These are phyloP conservation scores for Sarcoramphus papa DNA, from an alignment of 2,797 vertebrate genomes.

Conservation along the genomic window DNA sequence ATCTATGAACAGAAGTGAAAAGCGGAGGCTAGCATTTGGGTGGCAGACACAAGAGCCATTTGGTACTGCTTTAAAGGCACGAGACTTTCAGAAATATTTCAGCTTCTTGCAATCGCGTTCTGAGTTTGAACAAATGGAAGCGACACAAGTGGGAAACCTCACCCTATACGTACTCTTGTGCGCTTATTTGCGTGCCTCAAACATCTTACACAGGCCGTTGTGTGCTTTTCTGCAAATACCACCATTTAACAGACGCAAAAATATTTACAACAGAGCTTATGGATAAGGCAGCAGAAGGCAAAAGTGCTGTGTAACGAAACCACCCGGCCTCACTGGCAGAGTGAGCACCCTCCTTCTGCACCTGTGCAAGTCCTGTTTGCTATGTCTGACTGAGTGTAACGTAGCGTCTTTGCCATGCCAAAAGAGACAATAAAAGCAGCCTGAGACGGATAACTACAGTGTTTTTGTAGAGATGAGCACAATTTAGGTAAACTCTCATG, in stretches of 20 bases:
- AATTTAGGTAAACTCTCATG: background rate
- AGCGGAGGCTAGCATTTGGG: background rate
- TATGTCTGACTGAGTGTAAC: background rate
- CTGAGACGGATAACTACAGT: background rate
- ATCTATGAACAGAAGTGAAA: background rate
- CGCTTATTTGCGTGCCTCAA: accelerated
- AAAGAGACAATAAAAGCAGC: background rate
- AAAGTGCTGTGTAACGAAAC: background rate
- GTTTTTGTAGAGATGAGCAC: background rate
- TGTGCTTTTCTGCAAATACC: background rate
- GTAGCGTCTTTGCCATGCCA: background rate
- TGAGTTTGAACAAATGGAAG: background rate
- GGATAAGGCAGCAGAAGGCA: background rate
- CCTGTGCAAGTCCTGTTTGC: background rate
- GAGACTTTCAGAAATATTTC: background rate
- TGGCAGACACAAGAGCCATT: background rate
- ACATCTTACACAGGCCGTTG: background rate
- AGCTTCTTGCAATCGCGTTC: background rate
- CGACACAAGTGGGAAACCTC: background rate
- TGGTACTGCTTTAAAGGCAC: background rate
- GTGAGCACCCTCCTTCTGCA: background rate
- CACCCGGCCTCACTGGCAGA: background rate
- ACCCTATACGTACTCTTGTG: background rate
- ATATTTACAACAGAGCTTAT: background rate
- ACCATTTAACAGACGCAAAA: background rate